A percentile compares a stretch with the other conserved stretches of the same genome.
Evolutionary conservation across 2,113 vertebrate genomes (phyloP).

Genomic region (Lagenorhynchus albirostris): DNA sequence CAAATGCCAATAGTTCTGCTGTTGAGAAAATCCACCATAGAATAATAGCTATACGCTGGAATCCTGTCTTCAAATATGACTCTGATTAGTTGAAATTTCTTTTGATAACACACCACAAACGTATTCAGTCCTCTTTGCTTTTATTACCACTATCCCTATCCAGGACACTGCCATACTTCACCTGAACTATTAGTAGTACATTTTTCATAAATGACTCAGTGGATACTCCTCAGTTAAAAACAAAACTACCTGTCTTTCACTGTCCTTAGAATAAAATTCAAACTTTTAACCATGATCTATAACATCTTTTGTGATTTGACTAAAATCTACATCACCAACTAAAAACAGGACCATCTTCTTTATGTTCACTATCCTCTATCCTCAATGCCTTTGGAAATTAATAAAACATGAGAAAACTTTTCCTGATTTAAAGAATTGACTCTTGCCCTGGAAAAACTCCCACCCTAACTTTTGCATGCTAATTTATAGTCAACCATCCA

Average conservation of each 20-base stretch:
- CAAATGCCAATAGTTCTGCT: not conserved
- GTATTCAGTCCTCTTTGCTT: not conserved
- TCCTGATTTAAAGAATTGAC: not conserved
- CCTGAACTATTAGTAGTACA: not conserved
- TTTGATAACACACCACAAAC: not conserved
- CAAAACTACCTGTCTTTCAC: not conserved
- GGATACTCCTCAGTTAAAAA: not conserved
- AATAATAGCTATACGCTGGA: not conserved
- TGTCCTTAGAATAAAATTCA: not conserved
- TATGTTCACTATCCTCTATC: not conserved
- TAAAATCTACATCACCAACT: not conserved
- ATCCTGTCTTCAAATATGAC: not conserved
- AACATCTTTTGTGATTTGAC: not conserved
- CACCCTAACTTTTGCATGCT: not conserved
- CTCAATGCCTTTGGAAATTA: not conserved
- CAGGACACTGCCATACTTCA: not conserved
- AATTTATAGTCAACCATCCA: not conserved
- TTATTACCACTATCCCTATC: not conserved
- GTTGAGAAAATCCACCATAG: not conserved
- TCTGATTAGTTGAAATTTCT: not conserved
- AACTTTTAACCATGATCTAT: not conserved
- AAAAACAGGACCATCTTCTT: not conserved
- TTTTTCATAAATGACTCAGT: not conserved
- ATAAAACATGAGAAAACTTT: not conserved
- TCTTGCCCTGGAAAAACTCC: not conserved